Evolutionary conservation across 2,888 invertebrate species (phyloP).

Genomic region (Antheraea yamamai): DNA sequence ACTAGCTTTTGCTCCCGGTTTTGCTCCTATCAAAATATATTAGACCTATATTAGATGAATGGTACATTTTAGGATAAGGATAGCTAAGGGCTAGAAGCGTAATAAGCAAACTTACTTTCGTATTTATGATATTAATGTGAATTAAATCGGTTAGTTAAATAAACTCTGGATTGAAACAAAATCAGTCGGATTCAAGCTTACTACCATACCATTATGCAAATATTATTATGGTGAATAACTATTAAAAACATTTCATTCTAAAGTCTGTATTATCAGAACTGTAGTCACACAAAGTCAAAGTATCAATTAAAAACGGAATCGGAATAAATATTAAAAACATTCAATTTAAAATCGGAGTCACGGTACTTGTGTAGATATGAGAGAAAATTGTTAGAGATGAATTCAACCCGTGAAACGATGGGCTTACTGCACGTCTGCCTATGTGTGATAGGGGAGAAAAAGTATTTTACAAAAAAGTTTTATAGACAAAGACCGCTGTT

Average conservation of each 20-base stretch:
- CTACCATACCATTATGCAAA: not conserved
- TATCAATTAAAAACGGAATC: not conserved
- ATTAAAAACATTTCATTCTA: not conserved
- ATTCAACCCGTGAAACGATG: conserved; percentile 1
- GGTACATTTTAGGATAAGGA: too few relatives aligned
- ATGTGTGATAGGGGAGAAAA: conserved; percentile 3
- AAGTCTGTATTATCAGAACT: not conserved
- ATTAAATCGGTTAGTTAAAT: too few relatives aligned
- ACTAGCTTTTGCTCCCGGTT: too few relatives aligned
- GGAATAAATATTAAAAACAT: not conserved
- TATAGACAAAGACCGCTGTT: conserved; percentile 5
- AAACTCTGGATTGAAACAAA: too few relatives aligned
- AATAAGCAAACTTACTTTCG: too few relatives aligned
- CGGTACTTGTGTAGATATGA: not conserved
- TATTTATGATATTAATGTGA: too few relatives aligned
- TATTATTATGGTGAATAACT: too few relatives aligned
- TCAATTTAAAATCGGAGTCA: not conserved
- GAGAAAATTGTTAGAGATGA: not conserved
- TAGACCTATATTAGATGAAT: too few relatives aligned
- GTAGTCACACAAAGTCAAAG: not conserved
- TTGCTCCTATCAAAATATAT: too few relatives aligned
- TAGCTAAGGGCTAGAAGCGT: too few relatives aligned
- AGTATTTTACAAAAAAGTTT: not conserved
- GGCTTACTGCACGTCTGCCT: conserved; percentile 1
- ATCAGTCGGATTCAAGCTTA: too few relatives aligned